These are phyloP conservation scores for Lacanobia wlatinum DNA, from an alignment of 2,888 invertebrate genomes.

Conservation along the genomic window DNA sequence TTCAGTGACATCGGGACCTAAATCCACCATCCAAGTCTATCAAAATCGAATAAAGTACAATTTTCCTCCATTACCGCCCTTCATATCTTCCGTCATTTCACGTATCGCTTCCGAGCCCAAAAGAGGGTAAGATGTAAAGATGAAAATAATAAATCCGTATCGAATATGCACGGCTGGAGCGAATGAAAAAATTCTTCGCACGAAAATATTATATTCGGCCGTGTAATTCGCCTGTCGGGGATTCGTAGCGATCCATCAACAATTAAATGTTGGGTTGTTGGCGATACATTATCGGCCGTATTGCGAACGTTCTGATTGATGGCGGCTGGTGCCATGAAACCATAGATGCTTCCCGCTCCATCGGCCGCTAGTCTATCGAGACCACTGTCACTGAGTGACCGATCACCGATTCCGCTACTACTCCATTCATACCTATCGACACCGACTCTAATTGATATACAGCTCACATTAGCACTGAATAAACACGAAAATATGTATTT, in stretches of 20 bases:
- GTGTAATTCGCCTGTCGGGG: constrained; percentile 80
- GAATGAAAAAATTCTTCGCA: constrained; percentile 78
- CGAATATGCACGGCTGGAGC: constrained; percentile 86
- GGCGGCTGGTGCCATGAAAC: constrained; percentile 80
- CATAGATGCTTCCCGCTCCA: constrained; percentile 75
- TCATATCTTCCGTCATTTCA: constrained; percentile 90
- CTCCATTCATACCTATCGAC: constrained; percentile 71
- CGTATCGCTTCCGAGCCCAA: constrained; percentile 89
- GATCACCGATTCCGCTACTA: constrained; percentile 74
- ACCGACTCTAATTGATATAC: constrained; percentile 68
- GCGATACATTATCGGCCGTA: constrained; percentile 86
- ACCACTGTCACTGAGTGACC: constrained; percentile 82
- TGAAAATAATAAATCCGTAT: constrained; percentile 90
- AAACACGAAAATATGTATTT: constrained; percentile 65
- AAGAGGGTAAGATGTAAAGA: constrained; percentile 87
- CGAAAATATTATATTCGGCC: constrained; percentile 70
- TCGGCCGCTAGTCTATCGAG: constrained; percentile 77
- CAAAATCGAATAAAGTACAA: constrained; percentile 90
- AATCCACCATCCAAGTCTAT: constrained; percentile 88
- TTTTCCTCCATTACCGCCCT: constrained; percentile 90
- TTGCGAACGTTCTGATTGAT: constrained; percentile 87
- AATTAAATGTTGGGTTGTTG: constrained; percentile 88
- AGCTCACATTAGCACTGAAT: constrained; percentile 56
- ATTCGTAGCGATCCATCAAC: constrained; percentile 85
- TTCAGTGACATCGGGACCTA: constrained; percentile 83